Percentiles rank a stretch among this genome's conserved stretches.
Conservation (phyloP, 2,797 vertebrate genomes). For the Dendrocincla fuliginosa region DNA sequence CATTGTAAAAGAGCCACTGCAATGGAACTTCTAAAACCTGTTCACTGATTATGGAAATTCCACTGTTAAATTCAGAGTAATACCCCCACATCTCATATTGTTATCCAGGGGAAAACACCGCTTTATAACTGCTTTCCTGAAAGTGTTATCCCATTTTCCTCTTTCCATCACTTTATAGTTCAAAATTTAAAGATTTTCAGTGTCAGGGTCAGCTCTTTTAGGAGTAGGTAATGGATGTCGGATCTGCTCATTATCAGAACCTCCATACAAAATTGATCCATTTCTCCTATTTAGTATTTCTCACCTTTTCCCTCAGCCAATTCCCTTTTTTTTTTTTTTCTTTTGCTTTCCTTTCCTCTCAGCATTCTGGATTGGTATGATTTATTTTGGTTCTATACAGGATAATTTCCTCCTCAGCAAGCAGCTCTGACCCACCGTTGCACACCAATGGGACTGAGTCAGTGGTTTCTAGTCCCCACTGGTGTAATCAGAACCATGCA, state of each 20-base stretch:
- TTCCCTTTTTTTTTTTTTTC: neutral
- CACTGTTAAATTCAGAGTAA: neutral
- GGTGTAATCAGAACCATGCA: neutral
- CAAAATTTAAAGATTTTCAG: neutral
- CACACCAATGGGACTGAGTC: neutral
- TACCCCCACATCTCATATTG: neutral
- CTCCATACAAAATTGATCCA: neutral
- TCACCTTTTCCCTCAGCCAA: neutral
- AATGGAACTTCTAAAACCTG: neutral
- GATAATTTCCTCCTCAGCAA: neutral
- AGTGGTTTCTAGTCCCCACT: neutral
- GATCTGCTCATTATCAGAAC: neutral
- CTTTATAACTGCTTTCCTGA: neutral
- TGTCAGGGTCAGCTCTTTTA: neutral
- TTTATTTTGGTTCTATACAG: neutral
- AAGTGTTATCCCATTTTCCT: neutral
- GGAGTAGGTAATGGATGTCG: neutral
- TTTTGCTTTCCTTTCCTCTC: neutral
- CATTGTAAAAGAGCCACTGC: neutral
- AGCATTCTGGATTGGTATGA: neutral
- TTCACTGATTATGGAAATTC: neutral
- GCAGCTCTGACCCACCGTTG: neutral
- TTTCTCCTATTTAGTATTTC: neutral
- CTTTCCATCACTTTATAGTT: neutral
- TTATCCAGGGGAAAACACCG: neutral